Percentiles rank a stretch among this genome's conserved stretches.
Evolutionary conservation across 2,113 vertebrate genomes (phyloP).

Genomic region (Spilogale gracilis): DNA sequence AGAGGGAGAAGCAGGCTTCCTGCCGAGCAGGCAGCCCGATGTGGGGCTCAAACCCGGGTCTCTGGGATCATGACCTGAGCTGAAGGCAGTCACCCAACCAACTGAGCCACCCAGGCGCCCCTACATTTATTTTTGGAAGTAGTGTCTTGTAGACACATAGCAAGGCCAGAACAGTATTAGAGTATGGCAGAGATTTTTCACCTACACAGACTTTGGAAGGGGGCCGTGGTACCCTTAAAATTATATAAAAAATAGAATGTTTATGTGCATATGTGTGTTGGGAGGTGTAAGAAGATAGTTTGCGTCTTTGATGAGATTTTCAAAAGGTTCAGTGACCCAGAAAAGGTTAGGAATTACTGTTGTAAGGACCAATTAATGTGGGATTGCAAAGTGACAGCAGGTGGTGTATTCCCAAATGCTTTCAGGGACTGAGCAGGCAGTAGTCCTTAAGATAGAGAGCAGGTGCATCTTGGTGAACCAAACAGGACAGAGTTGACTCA

Average conservation of each 20-base stretch:
- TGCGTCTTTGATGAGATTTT: background rate
- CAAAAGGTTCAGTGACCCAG: background rate
- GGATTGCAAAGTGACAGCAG: background rate
- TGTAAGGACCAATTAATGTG: background rate
- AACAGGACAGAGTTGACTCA: background rate
- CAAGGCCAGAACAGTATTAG: background rate
- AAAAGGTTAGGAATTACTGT: background rate
- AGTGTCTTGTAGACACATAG: background rate
- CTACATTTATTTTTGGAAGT: slow-evolving; percentile 10
- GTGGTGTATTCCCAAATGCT: background rate
- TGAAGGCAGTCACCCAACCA: too few species aligned
- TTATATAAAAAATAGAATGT: background rate
- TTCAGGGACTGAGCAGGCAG: background rate
- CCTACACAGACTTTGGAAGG: background rate
- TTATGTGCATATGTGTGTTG: background rate
- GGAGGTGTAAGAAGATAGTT: fast-evolving
- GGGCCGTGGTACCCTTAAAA: background rate
- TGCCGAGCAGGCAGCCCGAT: too few species aligned
- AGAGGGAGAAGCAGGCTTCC: too few species aligned
- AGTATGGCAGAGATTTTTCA: background rate
- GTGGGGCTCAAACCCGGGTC: too few species aligned
- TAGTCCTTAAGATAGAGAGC: background rate
- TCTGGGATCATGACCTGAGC: too few species aligned
- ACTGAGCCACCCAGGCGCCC: too few species aligned
- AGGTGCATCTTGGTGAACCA: background rate